Conservation (phyloP, 1,140 invertebrate species). For the Drosophila tropicalis region DNA sequence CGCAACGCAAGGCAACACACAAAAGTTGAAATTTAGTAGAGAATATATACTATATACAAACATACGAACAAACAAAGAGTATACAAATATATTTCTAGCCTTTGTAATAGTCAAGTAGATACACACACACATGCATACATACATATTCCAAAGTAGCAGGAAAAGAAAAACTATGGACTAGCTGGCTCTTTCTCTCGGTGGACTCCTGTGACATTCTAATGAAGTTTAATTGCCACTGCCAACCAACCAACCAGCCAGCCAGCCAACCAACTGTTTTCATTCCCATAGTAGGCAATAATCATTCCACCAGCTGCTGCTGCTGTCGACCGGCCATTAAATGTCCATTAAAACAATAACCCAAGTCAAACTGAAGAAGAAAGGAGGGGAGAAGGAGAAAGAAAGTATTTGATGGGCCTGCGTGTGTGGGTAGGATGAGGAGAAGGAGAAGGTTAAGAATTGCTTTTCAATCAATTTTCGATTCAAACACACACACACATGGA, state of each 20-base stretch:
- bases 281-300: constrained; percentile 21
- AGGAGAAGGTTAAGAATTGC: neutral
- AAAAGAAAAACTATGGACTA: neutral
- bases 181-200: neutral
- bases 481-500: neutral
- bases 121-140: too few relatives aligned
- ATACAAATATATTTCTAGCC: constrained; percentile 28
- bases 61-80: constrained; percentile 32
- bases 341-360: constrained; percentile 44
- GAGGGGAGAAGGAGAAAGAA: neutral
- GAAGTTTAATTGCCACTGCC: constrained; percentile 55
- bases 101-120: neutral
- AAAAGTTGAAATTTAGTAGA: neutral
- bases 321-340: constrained; percentile 46
- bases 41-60: too few relatives aligned
- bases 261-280: constrained; percentile 21
- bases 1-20: neutral
- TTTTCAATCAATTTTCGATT: constrained; percentile 6
- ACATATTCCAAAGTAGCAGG: too few relatives aligned
- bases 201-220: constrained; percentile 61
- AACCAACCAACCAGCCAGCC: neutral
- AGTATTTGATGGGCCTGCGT: too few relatives aligned
- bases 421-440: neutral
- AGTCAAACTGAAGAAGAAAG: neutral
- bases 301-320: constrained; percentile 6